Evolutionary conservation across 2,797 vertebrate species (phyloP).

Genomic region (Nannoperca australis): DNA sequence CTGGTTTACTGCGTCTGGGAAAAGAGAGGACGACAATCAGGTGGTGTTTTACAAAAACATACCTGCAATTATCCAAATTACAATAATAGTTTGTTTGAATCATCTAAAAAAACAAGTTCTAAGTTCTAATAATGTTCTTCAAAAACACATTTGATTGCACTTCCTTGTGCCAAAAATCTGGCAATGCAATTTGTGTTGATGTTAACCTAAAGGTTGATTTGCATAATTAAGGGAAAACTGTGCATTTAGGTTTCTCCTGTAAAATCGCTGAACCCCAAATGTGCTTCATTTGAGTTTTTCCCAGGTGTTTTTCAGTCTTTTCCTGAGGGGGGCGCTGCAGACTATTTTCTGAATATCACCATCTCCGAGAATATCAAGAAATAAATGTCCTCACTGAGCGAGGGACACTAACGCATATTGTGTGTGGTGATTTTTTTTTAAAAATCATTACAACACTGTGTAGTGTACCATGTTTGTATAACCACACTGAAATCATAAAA

Average conservation of each 20-base stretch:
- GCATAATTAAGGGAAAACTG: not conserved
- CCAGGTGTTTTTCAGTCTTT: slow-evolving; percentile 11
- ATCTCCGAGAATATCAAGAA: slow-evolving; percentile 5
- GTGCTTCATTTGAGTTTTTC: not conserved
- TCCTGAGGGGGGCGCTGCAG: slow-evolving; percentile 84
- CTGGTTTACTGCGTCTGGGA: not conserved
- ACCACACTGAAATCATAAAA: not conserved
- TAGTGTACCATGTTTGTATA: not conserved
- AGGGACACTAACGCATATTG: slow-evolving; percentile 18
- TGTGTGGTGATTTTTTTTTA: not conserved
- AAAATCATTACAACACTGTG: slow-evolving; percentile 4
- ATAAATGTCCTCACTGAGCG: slow-evolving; percentile 15
- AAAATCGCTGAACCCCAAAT: not conserved
- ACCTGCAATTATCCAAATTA: not conserved
- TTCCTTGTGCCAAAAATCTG: not conserved
- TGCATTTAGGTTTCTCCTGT: not conserved
- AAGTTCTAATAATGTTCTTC: not conserved
- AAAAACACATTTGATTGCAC: no score
- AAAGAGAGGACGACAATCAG: not conserved
- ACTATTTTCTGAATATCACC: slow-evolving; percentile 65
- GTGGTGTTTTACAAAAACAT: not conserved
- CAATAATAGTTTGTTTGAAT: not conserved
- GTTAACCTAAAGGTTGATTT: not conserved
- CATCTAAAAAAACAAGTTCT: not conserved
- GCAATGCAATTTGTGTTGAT: not conserved